A percentile compares a stretch with the other conserved stretches of the same genome.
Evolutionary conservation across 2,797 vertebrate species (phyloP).

Genomic region (Selene dorsalis): DNA sequence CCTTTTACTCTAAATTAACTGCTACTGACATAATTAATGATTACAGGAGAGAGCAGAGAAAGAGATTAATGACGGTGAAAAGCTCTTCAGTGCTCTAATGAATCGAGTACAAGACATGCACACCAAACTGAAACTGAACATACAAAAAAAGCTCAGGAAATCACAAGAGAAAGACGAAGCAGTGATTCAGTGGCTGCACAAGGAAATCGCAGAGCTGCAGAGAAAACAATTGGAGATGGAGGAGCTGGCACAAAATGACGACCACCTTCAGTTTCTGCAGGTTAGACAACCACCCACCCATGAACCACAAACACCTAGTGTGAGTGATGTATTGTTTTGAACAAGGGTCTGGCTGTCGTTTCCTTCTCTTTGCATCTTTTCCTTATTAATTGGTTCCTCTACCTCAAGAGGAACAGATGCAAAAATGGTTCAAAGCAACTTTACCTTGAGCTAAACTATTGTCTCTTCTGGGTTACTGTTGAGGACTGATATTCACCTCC

Average conservation of each 20-base stretch:
- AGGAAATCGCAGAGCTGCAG: slow-evolving; percentile 55
- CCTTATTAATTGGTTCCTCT: no score
- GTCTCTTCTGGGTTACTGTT: no score
- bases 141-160: slow-evolving; percentile 50
- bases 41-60: slow-evolving; percentile 40
- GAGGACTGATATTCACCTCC: not conserved
- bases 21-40: not conserved
- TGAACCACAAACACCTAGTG: not conserved
- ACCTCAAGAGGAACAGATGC: no score
- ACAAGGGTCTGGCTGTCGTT: no score
- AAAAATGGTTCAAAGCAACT: not conserved
- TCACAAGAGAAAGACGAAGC: slow-evolving; percentile 24
- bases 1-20: not conserved
- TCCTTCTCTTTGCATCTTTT: no score
- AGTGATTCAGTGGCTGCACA: slow-evolving; percentile 36
- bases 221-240: slow-evolving; percentile 53
- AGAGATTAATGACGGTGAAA: slow-evolving; percentile 20
- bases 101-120: slow-evolving; percentile 18
- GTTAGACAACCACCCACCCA: slow-evolving; percentile 34
- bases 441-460: not conserved
- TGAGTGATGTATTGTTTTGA: not conserved
- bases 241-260: slow-evolving; percentile 59
- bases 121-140: slow-evolving; percentile 1
- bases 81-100: slow-evolving; percentile 40
- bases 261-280: slow-evolving; percentile 66